Conservation (phyloP, 2,888 invertebrate species). For the Tinea trinotella region DNA sequence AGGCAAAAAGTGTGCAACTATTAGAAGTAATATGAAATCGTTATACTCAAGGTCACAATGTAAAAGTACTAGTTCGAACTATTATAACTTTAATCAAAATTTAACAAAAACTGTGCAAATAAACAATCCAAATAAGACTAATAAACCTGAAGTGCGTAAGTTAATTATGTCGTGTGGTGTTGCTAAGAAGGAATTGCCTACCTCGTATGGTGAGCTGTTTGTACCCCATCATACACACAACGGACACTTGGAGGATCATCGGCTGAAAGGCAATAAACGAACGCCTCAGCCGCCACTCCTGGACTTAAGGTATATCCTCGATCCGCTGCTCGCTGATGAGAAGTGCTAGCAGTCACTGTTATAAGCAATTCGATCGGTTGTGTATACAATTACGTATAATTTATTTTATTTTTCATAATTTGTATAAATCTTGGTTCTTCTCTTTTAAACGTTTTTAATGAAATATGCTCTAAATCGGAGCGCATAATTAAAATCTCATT, state of each 20-base stretch:
- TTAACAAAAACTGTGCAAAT: conserved; percentile 58
- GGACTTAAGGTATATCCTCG: conserved; percentile 58
- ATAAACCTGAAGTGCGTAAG: conserved; percentile 63
- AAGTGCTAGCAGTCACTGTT: conserved; percentile 50
- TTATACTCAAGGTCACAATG: conserved; percentile 27
- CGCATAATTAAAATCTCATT: neutral
- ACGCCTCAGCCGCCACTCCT: conserved; percentile 38
- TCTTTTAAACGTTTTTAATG: neutral
- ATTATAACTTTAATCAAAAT: conserved; percentile 50
- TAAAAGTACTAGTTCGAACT: conserved; percentile 34
- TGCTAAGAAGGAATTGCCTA: conserved; percentile 27
- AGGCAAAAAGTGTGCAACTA: conserved; percentile 63
- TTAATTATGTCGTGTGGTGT: conserved; percentile 60
- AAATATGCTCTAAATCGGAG: neutral
- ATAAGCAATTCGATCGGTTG: conserved; percentile 49
- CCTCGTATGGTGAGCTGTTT: conserved; percentile 20
- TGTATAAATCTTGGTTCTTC: neutral
- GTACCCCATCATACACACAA: conserved; percentile 33
- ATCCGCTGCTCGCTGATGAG: conserved; percentile 64
- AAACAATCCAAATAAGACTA: conserved; percentile 52
- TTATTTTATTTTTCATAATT: conserved; percentile 24
- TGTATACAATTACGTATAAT: conserved; percentile 39
- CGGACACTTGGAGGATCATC: conserved; percentile 35
- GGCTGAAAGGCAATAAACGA: conserved; percentile 22
- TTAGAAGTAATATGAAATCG: conserved; percentile 62